Evolutionary conservation across 2,113 vertebrate species (phyloP).

Genomic region (Pygoscelis antarcticus): DNA sequence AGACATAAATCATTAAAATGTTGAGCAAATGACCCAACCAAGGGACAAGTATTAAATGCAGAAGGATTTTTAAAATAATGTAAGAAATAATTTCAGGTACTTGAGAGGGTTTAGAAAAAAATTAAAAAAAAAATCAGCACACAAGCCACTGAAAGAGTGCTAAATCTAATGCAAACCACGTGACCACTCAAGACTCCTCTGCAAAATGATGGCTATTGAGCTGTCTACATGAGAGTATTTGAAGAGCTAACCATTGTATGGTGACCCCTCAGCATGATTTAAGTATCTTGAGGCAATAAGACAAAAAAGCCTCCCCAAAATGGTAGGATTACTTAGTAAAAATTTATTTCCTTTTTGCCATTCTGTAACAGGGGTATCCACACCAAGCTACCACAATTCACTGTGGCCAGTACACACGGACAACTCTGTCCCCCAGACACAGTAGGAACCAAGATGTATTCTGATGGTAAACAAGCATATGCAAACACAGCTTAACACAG

Average conservation of each 20-base stretch:
- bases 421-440: not conserved
- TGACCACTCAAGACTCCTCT: not conserved
- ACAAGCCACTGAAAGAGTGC: not conserved
- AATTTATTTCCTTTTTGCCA: not conserved
- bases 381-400: not conserved
- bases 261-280: not conserved
- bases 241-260: not conserved
- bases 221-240: not conserved
- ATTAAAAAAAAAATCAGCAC: not conserved
- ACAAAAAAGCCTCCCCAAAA: not conserved
- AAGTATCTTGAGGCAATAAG: not conserved
- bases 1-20: constrained; percentile 11
- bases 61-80: not conserved
- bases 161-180: not conserved
- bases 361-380: not conserved
- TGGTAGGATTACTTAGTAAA: not conserved
- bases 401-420: not conserved
- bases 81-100: not conserved
- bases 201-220: not conserved
- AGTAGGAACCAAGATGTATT: not conserved
- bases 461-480: not conserved
- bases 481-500: not conserved
- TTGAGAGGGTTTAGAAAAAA: not conserved
- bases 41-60: not conserved
- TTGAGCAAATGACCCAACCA: constrained; percentile 19